Percentiles rank a stretch among this genome's conserved stretches.
phyloP scores from a whole-genome alignment of 2,797 vertebrate species.

The Cyclura pinguis region DNA sequence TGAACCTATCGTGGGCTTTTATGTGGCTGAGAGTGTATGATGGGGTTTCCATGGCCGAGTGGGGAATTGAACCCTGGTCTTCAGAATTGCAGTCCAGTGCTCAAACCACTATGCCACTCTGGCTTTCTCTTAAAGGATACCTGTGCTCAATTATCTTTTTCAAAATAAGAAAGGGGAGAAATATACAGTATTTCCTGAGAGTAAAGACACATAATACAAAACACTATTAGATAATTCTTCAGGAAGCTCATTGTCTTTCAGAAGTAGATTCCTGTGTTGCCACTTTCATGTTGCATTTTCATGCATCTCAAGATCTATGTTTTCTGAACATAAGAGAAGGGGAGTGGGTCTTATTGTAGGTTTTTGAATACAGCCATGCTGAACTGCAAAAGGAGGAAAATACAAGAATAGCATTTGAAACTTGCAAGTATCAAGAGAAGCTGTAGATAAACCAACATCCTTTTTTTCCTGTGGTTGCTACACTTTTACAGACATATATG shows the following conservation, averaged over 20 bases:
- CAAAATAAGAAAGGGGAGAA: background rate
- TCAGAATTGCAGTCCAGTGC: too few relatives aligned
- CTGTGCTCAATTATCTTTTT: background rate
- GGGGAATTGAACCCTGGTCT: too few relatives aligned
- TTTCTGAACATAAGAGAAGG: background rate
- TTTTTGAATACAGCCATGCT: background rate
- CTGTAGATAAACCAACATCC: conserved; percentile 22
- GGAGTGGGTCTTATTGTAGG: background rate
- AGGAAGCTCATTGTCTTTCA: background rate
- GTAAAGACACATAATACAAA: background rate
- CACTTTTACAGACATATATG: background rate
- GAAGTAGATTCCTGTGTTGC: background rate
- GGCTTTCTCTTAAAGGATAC: background rate
- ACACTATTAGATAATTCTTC: background rate
- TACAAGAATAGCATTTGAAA: background rate
- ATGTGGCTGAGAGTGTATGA: too few relatives aligned
- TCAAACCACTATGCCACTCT: too few relatives aligned
- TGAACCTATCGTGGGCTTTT: too few relatives aligned
- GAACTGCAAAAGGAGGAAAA: background rate
- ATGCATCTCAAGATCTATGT: background rate
- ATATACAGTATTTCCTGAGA: background rate
- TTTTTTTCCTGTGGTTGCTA: conserved; percentile 2
- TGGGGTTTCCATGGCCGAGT: too few relatives aligned
- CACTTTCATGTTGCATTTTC: background rate
- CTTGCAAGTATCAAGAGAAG: conserved; percentile 6